These are phyloP conservation scores for Neuroscelio doddi DNA, from an alignment of 2,888 invertebrate species.

Conservation along the genomic window DNA sequence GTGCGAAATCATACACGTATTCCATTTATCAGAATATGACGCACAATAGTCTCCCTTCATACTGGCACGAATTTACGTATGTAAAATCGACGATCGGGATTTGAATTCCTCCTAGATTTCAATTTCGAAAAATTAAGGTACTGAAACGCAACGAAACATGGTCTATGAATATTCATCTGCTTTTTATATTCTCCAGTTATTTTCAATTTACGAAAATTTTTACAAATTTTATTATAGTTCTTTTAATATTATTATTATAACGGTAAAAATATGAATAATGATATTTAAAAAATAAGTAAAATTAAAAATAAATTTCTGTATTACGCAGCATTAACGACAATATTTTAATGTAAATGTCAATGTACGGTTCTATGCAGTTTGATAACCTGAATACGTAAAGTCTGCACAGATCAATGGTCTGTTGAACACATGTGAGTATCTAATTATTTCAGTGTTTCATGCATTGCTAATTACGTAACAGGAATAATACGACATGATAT, in stretches of 20 bases:
- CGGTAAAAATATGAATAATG: background rate
- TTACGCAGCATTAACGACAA: background rate
- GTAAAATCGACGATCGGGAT: conserved; percentile 2
- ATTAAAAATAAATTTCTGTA: too few species aligned
- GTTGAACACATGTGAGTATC: conserved; percentile 2
- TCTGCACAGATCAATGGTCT: conserved; percentile 3
- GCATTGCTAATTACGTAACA: conserved; percentile 4
- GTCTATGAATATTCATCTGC: conserved; percentile 2
- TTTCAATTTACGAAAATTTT: background rate
- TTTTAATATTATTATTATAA: background rate
- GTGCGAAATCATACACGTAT: conserved; percentile 1
- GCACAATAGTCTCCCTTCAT: background rate
- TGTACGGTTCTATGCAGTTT: background rate
- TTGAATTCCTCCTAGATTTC: conserved; percentile 3
- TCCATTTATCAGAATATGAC: background rate
- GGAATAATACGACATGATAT: conserved; percentile 2
- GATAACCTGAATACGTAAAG: conserved; percentile 4
- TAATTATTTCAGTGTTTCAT: background rate
- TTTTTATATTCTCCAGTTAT: background rate
- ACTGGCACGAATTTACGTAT: background rate
- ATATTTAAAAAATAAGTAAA: too few species aligned
- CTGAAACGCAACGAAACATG: background rate
- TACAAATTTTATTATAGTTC: background rate
- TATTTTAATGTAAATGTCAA: background rate
- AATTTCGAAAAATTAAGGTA: conserved; percentile 6